phyloP scores from a whole-genome alignment of 1,140 invertebrate genomes.

The Dinothrombium tinctorium region DNA sequence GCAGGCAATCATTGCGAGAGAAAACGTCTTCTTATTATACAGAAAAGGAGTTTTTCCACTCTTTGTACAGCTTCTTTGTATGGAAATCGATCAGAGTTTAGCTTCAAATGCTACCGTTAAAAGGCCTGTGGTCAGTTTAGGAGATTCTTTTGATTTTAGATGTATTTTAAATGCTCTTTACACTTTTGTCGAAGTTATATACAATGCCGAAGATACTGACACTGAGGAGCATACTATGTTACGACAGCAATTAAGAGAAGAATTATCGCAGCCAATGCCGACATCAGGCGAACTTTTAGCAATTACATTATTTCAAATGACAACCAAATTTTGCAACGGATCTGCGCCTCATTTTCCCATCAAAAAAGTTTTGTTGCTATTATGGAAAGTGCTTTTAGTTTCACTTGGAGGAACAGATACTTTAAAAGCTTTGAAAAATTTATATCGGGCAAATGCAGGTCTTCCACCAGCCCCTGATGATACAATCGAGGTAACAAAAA shows the following conservation, averaged over 20 bases:
- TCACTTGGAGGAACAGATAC: slow-evolving; percentile 62
- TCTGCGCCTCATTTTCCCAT: slow-evolving; percentile 86
- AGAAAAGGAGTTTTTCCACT: slow-evolving; percentile 62
- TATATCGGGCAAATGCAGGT: slow-evolving; percentile 40
- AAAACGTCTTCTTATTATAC: slow-evolving; percentile 67
- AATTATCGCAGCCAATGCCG: slow-evolving; percentile 10
- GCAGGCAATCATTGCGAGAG: slow-evolving; percentile 14
- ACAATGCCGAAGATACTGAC: slow-evolving; percentile 36
- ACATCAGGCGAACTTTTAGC: slow-evolving; percentile 48
- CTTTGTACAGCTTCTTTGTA: slow-evolving; percentile 70
- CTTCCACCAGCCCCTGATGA: slow-evolving; percentile 60
- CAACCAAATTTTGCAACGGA: slow-evolving; percentile 78
- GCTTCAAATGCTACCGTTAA: not conserved
- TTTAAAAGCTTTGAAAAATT: slow-evolving; percentile 44
- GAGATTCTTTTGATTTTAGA: slow-evolving; percentile 41
- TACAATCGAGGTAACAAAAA: slow-evolving; percentile 68
- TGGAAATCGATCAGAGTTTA: slow-evolving; percentile 61
- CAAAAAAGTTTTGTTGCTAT: slow-evolving; percentile 80
- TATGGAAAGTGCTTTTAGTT: slow-evolving; percentile 78
- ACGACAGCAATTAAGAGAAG: slow-evolving; percentile 10
- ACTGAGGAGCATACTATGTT: slow-evolving; percentile 26
- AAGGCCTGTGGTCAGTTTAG: not conserved
- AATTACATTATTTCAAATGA: slow-evolving; percentile 73
- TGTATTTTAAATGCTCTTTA: slow-evolving; percentile 79
- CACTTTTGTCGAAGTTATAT: slow-evolving; percentile 65